These are phyloP conservation scores for Sphaerophoria rueppellii DNA, from an alignment of 2,888 invertebrate species.

Conservation along the genomic window DNA sequence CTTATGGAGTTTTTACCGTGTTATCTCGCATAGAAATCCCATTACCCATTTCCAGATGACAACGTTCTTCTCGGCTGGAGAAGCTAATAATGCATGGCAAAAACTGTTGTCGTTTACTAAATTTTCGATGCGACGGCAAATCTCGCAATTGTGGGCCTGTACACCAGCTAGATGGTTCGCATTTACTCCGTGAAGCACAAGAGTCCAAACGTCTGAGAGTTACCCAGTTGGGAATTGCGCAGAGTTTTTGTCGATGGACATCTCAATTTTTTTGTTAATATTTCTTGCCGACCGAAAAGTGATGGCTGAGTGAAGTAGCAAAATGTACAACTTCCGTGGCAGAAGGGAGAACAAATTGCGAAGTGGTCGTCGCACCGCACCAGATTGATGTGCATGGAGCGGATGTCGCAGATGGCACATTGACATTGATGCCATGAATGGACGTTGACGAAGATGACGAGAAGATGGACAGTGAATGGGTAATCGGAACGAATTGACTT, in stretches of 20 bases:
- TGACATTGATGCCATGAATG: slow-evolving; percentile 71
- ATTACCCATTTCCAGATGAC: slow-evolving; percentile 45
- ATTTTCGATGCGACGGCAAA: background rate
- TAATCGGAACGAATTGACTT: slow-evolving; percentile 31
- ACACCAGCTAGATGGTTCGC: slow-evolving; percentile 52
- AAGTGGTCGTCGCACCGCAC: slow-evolving; percentile 45
- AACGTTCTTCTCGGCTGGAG: slow-evolving; percentile 12
- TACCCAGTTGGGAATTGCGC: slow-evolving; percentile 61
- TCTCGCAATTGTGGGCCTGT: slow-evolving; percentile 33
- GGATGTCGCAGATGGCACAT: slow-evolving; percentile 51
- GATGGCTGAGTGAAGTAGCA: slow-evolving; percentile 24
- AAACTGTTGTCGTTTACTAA: background rate
- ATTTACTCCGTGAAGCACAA: slow-evolving; percentile 34
- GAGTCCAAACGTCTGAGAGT: slow-evolving; percentile 56
- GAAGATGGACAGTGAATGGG: slow-evolving; percentile 6
- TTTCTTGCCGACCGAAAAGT: slow-evolving; percentile 19
- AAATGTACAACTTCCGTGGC: slow-evolving; percentile 59
- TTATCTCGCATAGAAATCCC: slow-evolving; percentile 57
- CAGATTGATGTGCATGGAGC: slow-evolving; percentile 44
- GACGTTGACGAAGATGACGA: slow-evolving; percentile 13
- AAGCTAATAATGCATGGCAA: slow-evolving; percentile 9
- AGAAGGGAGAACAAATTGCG: slow-evolving; percentile 64
- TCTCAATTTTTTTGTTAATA: slow-evolving; percentile 63
- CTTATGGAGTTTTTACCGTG: slow-evolving; percentile 40
- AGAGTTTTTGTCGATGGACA: slow-evolving; percentile 44